Base-by-base conservation (phyloP, 2,113 vertebrate genomes). In the Callipepla californica region DNA sequence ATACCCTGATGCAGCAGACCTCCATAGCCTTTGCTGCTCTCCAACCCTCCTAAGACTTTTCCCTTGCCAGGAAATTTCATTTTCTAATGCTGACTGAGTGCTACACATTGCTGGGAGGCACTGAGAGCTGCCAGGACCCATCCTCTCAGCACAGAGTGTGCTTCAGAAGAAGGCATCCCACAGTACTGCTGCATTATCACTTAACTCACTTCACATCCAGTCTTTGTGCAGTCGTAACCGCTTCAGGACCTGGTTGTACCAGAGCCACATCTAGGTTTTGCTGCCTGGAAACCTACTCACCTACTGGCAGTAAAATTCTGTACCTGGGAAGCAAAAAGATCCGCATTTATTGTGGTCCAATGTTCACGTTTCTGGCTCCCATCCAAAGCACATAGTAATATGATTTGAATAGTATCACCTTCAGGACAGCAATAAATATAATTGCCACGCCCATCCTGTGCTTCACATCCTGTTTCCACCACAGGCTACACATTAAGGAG, bases 391-490 rank as follows among this genome's bases (percentile, higher is more conserved):
- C 68, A 59, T 45, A 78, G 76, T 57, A 78, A 34, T 36, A 5
- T 0, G 11, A 66, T 76, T 72, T 28, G 28, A 26, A 80, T 42
- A 20, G 25, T 70, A 69, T 82, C 77, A 84, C 80, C 91, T 65
- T 59, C 84, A 61, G 90, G 92, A 38, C 45, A 65, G 68, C 78
- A 21, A 13, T 30, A 66, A 17, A 55, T 80, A 61, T 53, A 51
- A 30, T 62, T 44, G 90, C 90, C 87, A 66, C 92, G 94, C 94
- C 92, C 94, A 90, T 97, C 94, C 95, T 95, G 94, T 97, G 96
- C 92, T 94, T 97, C 92, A 95, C 68, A 94, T 97, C 95, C 96
- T 97, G 96, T 96, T 97, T 73, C 92, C 88, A 92, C 40, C 74
- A 45, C 53, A 5, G 94, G 78, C 80, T 53, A 58, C 47, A 10